Conservation (phyloP, 2,113 vertebrate species). For the Geococcyx californianus region DNA sequence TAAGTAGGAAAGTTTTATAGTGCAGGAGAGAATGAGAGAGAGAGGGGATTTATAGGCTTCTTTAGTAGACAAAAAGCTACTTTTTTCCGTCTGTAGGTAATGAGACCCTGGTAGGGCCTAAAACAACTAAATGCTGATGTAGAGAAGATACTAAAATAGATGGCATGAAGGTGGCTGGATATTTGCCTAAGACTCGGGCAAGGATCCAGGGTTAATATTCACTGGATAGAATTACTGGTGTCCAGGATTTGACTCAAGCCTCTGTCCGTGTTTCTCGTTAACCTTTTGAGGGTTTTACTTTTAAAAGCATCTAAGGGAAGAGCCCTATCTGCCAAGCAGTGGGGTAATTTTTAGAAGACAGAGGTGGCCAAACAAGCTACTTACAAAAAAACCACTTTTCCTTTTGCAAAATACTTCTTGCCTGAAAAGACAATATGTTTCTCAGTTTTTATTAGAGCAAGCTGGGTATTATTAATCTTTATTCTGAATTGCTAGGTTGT, state of each 20-base stretch:
- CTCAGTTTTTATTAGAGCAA: not conserved
- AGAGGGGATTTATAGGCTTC: slow-evolving; percentile 16
- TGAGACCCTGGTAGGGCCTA: not conserved
- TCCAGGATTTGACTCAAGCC: not conserved
- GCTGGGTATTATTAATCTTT: not conserved
- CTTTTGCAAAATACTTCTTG: not conserved
- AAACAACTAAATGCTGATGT: not conserved
- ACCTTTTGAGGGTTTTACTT: not conserved
- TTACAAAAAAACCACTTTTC: not conserved
- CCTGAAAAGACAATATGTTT: not conserved
- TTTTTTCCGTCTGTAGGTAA: not conserved
- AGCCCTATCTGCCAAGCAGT: not conserved
- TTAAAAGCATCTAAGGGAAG: not conserved
- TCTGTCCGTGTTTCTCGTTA: not conserved
- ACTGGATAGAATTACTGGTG: not conserved
- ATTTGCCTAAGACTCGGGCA: not conserved
- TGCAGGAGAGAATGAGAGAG: not conserved
- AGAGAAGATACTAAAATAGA: not conserved
- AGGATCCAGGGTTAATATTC: not conserved
- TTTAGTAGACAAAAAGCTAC: not conserved
- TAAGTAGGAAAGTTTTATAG: slow-evolving; percentile 25
- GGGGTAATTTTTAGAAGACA: not conserved
- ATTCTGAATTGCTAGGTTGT: not conserved
- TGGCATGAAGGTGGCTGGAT: not conserved
- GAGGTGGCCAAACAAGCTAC: not conserved